A percentile compares a stretch with the other conserved stretches of the same genome.
Evolutionary conservation across 2,888 invertebrate genomes (phyloP).

Genomic region (Amiota mariae): DNA sequence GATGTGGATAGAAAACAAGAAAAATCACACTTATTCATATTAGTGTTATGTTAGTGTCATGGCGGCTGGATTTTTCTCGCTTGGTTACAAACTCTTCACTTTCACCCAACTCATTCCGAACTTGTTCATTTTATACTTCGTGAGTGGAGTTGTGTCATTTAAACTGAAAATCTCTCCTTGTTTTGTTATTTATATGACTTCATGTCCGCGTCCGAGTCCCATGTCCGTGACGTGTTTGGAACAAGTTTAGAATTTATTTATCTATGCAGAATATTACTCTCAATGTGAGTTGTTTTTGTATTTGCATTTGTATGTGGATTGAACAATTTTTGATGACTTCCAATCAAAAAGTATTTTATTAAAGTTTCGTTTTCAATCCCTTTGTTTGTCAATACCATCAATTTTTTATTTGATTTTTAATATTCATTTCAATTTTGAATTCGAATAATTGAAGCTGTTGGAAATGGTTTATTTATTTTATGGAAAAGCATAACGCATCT

Average conservation of each 20-base stretch:
- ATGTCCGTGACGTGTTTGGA: conserved; percentile 29
- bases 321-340: conserved; percentile 15
- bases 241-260: conserved; percentile 6
- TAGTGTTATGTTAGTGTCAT: conserved; percentile 19
- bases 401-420: too few species aligned
- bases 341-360: conserved; percentile 31
- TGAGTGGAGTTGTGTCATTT: too few species aligned
- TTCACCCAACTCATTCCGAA: too few species aligned
- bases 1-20: background rate
- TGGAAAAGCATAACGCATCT: too few species aligned
- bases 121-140: background rate
- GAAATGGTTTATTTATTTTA: too few species aligned
- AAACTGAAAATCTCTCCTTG: background rate
- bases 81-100: too few species aligned
- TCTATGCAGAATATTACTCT: background rate
- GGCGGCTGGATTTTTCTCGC: background rate
- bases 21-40: conserved; percentile 24
- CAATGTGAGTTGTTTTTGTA: background rate
- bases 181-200: conserved; percentile 22
- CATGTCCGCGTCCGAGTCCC: background rate
- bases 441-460: too few species aligned
- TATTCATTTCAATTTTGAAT: too few species aligned
- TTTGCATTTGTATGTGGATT: conserved; percentile 1
- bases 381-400: background rate
- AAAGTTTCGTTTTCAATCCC: conserved; percentile 24